These are phyloP conservation scores for Zoanthus sansibaricus DNA, from an alignment of 92 coral and sea anemone species.

Conservation along the genomic window DNA sequence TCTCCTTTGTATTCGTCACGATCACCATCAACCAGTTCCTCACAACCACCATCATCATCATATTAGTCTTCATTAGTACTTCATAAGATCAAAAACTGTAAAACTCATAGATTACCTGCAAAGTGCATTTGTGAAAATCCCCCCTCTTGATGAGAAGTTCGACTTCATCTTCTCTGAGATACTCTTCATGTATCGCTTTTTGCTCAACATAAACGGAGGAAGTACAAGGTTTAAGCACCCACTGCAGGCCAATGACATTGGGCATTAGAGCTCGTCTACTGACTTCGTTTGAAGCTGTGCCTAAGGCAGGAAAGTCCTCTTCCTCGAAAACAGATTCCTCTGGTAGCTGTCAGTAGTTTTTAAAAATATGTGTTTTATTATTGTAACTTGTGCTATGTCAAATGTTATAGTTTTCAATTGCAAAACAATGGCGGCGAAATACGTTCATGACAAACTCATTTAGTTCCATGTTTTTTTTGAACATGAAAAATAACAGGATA, in stretches of 20 bases:
- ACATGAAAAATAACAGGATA: not conserved
- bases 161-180: conserved; percentile 65
- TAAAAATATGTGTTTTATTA: not conserved
- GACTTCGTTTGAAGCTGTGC: conserved; percentile 4
- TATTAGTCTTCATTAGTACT: no score
- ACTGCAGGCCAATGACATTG: conserved; percentile 58
- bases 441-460: not conserved
- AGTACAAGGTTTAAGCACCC: conserved; percentile 77
- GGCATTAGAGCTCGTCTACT: conserved; percentile 32
- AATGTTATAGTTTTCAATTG: no score
- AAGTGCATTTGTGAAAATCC: conserved; percentile 67
- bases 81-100: not conserved
- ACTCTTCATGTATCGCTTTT: conserved; percentile 62
- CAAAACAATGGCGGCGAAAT: not conserved
- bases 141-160: conserved; percentile 51
- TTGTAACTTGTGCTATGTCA: no score
- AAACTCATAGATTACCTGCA: conserved; percentile 33
- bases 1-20: no score
- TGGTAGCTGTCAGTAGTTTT: not conserved
- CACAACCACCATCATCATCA: no score
- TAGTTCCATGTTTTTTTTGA: not conserved
- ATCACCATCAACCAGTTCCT: no score
- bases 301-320: conserved; percentile 37
- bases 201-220: conserved; percentile 68
- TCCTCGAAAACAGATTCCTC: conserved; percentile 20